Base-by-base conservation (phyloP, 2,113 vertebrate genomes). In the Axis porcinus region DNA sequence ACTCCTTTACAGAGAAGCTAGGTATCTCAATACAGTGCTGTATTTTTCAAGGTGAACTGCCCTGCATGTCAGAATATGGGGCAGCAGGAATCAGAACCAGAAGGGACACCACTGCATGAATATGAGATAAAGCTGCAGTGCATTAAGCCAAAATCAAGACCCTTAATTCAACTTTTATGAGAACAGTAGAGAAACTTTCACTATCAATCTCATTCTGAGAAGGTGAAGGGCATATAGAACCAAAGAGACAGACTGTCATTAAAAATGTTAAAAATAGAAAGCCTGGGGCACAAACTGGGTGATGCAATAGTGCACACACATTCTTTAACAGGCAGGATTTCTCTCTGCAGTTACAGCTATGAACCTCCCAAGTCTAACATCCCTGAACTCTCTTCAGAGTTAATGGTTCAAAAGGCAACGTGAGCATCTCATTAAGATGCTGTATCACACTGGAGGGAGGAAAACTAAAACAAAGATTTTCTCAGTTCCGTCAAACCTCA, bases 111-210 rank as follows among this genome's bases (percentile, higher is more conserved):
- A 50, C 76, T 16, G 64, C 40, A 55, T 6, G 87, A 97, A 93
- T 6, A 6, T 1, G 7, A 76, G 33, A 40, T n/a, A 67, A 88
- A 43, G 55, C 6, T 27, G 4, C 2, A n/a, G 21, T 54, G 19
- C 10, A 47, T 96, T 91, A 94, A 97, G 86, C 15, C 1, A 14
- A 89, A 96, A 92, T 87, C 64, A 64, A 97, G 45, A 43, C 12
- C 16, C 9, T 95, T 54, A 36, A 94, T 95, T 94, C 90, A 95
- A 62, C 62, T 93, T 94, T 78, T 21, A 76, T 58, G 82, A 94
- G 95, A 93, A 76, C 5, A 95, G 52, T 11, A 93, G 83, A 95
- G 64, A 84, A 60, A 93, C 85, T 60, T 96, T 86, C 76, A 82
- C 93, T 89, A 64, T 85, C 93, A 64, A 2, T 62, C 60, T 97